phyloP scores from a whole-genome alignment of 2,797 vertebrate species.

The Eutrigla gurnardus region DNA sequence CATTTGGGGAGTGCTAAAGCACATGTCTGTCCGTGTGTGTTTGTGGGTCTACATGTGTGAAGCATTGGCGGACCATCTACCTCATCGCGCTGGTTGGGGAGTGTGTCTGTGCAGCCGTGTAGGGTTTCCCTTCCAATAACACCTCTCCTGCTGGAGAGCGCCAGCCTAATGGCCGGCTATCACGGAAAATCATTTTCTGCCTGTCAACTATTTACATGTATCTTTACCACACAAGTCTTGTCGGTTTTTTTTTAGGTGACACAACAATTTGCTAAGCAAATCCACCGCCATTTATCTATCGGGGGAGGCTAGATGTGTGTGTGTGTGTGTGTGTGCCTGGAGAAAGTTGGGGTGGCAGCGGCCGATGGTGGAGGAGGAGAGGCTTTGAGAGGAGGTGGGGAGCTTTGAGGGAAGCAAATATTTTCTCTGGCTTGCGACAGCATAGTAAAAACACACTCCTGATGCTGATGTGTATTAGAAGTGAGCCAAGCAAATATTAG shows the following conservation, averaged over 20 bases:
- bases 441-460: constrained; percentile 77
- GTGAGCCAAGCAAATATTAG: constrained; percentile 82
- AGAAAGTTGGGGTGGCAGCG: constrained; percentile 46
- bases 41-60: constrained; percentile 45
- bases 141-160: constrained; percentile 60
- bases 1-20: constrained; percentile 65
- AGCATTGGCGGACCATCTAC: constrained; percentile 62
- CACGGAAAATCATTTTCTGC: constrained; percentile 78
- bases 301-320: constrained; percentile 43
- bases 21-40: constrained; percentile 40
- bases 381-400: constrained; percentile 50
- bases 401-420: constrained; percentile 76
- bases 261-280: constrained; percentile 84
- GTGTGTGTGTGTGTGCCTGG: constrained; percentile 44
- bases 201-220: constrained; percentile 79
- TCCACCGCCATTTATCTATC: constrained; percentile 78
- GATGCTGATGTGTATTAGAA: constrained; percentile 84
- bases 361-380: constrained; percentile 32
- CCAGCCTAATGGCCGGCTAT: constrained; percentile 69
- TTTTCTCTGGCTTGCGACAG: constrained; percentile 81
- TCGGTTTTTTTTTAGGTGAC: constrained; percentile 68
- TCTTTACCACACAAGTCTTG: constrained; percentile 80
- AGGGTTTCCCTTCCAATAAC: constrained; percentile 79
- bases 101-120: constrained; percentile 56
- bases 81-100: constrained; percentile 53